Base-by-base conservation (phyloP, 2,888 invertebrate genomes). In the Lymantria dispar region DNA sequence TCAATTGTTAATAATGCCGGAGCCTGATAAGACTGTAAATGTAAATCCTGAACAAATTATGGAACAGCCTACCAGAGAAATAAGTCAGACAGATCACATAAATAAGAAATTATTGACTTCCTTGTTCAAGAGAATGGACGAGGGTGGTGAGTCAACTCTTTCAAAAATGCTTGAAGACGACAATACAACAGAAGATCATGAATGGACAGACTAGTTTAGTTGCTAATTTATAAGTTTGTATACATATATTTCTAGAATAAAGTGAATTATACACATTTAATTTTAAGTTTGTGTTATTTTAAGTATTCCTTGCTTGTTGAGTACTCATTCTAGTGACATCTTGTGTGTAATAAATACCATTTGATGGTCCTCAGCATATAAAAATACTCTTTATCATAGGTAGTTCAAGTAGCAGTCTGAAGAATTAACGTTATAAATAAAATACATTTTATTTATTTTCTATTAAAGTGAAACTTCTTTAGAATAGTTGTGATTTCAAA, bases 61-160 rank as follows among this genome's bases (percentile, higher is more conserved):
- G 44, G 78, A 80, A 9, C 78, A 75, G 46, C 84, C 88, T 8
- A 60, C 74, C 0, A 74, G 92, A 46, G 93, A 93, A 79, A 76
- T 93, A 54, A 93, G 93, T 10, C 93, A 93, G 77, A 95, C 94
- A 0, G 95, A 95, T 73, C 92, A 91, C 58, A 69, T 95, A 51
- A 95, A 95, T 73, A 95, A 94, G 76, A 93, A 92, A 68, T 80
- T 95, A 47, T 79, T 95, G 44, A 88, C 93, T 50, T 94, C 94
- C 0, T 85, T 95, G 52, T 87, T 95, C 55, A 90, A 93, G 48
- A 84, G 93, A 56, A 90, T 95, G 83, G 94, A 94, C 36, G 83
- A 89, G 54, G 85, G 78, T 7, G 78, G 74, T 54, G 83, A 90
- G 58, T 74, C 83, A 30, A 53, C 58, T 29, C 49, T 81, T 44